Conservation (phyloP, 2,888 invertebrate genomes). For the Cancer borealis region DNA sequence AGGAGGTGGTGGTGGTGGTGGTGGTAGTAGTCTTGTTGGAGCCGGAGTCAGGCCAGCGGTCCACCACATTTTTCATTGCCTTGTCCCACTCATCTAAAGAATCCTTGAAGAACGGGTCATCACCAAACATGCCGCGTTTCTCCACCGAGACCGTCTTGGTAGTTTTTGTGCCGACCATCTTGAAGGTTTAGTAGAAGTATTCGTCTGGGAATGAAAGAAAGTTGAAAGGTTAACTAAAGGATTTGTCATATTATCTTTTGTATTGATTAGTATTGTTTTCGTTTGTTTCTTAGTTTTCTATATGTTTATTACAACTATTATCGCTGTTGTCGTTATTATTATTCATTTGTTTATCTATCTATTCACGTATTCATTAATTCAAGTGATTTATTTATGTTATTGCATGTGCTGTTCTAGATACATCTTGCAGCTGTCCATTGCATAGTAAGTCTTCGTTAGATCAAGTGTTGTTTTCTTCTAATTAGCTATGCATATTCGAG, state of each 20-base stretch:
- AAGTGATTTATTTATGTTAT: too few species aligned
- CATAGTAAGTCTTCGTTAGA: too few species aligned
- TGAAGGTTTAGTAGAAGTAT: background rate
- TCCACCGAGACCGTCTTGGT: slow-evolving; percentile 75
- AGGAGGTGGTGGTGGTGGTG: slow-evolving; percentile 68
- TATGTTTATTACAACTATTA: too few species aligned
- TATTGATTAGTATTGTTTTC: too few species aligned
- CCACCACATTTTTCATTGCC: slow-evolving; percentile 76
- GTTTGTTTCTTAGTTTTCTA: too few species aligned
- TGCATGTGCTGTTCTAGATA: too few species aligned
- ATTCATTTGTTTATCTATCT: background rate
- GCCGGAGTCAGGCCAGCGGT: slow-evolving; percentile 69
- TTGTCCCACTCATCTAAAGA: slow-evolving; percentile 76
- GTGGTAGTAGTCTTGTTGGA: slow-evolving; percentile 68
- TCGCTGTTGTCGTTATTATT: too few species aligned
- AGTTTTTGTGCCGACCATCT: slow-evolving; percentile 74
- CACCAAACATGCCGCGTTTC: slow-evolving; percentile 71
- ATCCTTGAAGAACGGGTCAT: slow-evolving; percentile 77
- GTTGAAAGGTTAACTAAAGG: background rate
- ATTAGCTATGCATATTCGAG: too few species aligned
- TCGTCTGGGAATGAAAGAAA: background rate
- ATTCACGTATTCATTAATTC: background rate
- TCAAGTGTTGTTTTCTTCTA: too few species aligned
- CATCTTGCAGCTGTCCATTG: too few species aligned
- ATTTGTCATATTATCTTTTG: too few species aligned